Evolutionary conservation across 2,113 vertebrate species (phyloP), one percentile per base, ranked within the genome.

Genomic region (Vanacampus margaritifer): DNA sequence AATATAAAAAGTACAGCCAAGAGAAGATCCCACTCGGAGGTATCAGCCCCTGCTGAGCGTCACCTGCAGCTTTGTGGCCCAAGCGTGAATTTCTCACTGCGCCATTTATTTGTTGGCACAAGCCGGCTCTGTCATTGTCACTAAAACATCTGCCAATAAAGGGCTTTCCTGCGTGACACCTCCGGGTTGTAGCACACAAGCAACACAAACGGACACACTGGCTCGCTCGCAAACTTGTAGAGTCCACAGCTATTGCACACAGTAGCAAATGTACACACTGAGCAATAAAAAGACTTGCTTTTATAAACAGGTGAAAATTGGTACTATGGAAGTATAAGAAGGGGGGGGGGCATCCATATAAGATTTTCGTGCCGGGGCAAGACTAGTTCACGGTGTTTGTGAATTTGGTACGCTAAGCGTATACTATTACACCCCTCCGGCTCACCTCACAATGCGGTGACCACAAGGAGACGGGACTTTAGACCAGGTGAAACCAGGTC

Each of bases 41-140:
- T 64, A 23, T 35, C n/a, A 59, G 35, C 17, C 8, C 21, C 28
- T 6, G 21, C 5, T 16, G 26, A 64, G 39, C 36, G 26, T 56
- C 43, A 46, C 39, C 46, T 46, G 56, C 41, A 61, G 61, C 45
- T 53, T 39, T 12, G 45, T 36, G 50, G n/a, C 46, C 36, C 24
- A 60, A 75, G 14, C 37, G 61, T 65, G 26, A 60, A 50, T 75
- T 66, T 71, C 63, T 64, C 37, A 57, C 21, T 71, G 62, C 35
- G 11, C 6, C n/a, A 43, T 64, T 59, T 24, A 69, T 37, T 73
- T 68, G 6, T 39, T 17, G 50, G 24, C 6, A 65, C 50, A 62
- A 43, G 26, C 1, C 1, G 43, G 39, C 69, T 45, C 4, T 23
- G 24, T 67, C 23, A 37, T 8, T 23, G 46, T 54, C n/a, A 48